Evolutionary conservation across 2,113 vertebrate species (phyloP), one percentile per base, ranked within the genome.

Genomic region (Ammodytes marinus): DNA sequence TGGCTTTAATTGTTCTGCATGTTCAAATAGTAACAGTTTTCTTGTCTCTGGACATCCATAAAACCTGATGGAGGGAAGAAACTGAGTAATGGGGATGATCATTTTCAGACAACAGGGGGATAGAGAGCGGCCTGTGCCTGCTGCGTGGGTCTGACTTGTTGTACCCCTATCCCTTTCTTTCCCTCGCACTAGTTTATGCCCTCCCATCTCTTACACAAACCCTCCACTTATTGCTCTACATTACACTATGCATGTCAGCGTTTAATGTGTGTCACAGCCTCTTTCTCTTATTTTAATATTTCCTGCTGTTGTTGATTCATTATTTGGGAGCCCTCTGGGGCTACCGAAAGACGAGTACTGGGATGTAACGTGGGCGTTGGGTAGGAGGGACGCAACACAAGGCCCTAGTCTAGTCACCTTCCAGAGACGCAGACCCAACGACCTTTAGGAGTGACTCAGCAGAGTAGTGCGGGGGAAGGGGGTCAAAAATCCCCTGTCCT

Each of bases 401-500:
- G 87, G 69, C 83, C 35, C 2, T 53, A 80, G 78, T 65, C 58
- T 81, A 40, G 64, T 82, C 83, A 80, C 83, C 86, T 77, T 85
- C 74, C 65, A 27, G 69, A 82, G 76, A 75, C 37, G 4, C 17
- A 61, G 42, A 75, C 61, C 61, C 60, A 65, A 57, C 42, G 57
- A 0, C 50, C 53, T 50, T 39, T 66, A 46, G 40, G 42, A 65
- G 79, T 93, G 90, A 93, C 86, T 92, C 87, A 91, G 86, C 19
- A 5, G 52, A 85, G 76, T 71, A 50, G 27, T 55, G 80, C 45
- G 83, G 84, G 95, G 90, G 94, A 94, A 94, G 80, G 90, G 92
- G 92, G 79, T 88, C 91, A 93, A 92, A 91, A 91, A 91, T 92
- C 88, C 80, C 42, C 77, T 88, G 83, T 76, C 82, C 87, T 83